Conservation (phyloP, 2,113 vertebrate species). For the Pedionomus torquatus region DNA sequence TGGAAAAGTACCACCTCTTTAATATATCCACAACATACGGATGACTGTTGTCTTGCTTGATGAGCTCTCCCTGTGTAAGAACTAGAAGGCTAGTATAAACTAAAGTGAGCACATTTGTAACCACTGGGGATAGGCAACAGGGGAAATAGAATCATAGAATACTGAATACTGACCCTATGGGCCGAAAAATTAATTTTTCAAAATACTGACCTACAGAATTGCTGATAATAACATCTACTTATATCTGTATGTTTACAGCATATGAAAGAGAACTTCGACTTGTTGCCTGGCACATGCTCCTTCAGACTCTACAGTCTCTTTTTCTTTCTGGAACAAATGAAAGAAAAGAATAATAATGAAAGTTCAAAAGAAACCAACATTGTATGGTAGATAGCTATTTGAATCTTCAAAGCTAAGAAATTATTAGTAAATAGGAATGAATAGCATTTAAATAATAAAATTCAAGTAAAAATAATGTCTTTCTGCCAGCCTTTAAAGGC, state of each 20-base stretch:
- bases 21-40: neutral
- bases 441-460: neutral
- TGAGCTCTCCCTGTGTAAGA: neutral
- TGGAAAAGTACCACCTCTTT: neutral
- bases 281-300: neutral
- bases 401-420: neutral
- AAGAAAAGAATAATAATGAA: neutral
- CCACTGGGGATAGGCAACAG: neutral
- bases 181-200: neutral
- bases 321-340: neutral
- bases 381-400: neutral
- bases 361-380: neutral
- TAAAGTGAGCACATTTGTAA: neutral
- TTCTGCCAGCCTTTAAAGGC: neutral
- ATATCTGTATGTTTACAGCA: neutral
- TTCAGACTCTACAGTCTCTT: neutral
- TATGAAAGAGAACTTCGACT: neutral
- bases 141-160: no score
- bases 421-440: neutral
- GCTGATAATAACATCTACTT: neutral
- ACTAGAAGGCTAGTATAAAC: neutral
- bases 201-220: neutral
- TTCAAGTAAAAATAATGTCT: neutral
- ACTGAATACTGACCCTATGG: neutral
- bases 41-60: neutral